phyloP scores from a whole-genome alignment of 2,797 vertebrate species.

The Amniataba percoides region DNA sequence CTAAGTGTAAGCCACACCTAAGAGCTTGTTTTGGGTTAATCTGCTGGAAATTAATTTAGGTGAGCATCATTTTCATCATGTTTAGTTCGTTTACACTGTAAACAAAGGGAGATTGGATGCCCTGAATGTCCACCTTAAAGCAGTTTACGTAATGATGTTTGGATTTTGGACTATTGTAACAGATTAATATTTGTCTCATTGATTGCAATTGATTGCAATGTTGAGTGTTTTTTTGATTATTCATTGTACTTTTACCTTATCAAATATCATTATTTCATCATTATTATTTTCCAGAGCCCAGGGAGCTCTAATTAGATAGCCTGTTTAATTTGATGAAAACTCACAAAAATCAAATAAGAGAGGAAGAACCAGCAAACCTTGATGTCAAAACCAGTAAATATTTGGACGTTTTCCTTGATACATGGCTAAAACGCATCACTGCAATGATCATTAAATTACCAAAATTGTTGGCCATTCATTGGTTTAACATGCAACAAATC shows the following conservation, averaged over 20 bases:
- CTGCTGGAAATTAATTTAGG: background rate
- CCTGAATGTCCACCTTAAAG: background rate
- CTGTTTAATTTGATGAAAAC: background rate
- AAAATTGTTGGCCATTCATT: background rate
- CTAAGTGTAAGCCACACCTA: background rate
- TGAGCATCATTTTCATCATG: background rate
- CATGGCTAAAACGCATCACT: background rate
- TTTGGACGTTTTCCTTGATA: background rate
- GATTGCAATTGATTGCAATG: background rate
- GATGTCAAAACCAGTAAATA: background rate
- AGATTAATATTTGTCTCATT: background rate
- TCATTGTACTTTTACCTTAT: background rate
- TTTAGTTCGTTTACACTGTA: too few relatives aligned
- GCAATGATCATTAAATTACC: background rate
- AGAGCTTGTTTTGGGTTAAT: conserved; percentile 1
- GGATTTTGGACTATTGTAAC: background rate
- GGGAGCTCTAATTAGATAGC: background rate
- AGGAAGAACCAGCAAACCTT: background rate
- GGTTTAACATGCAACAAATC: background rate
- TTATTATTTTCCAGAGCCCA: background rate
- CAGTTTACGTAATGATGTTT: background rate
- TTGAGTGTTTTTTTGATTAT: background rate
- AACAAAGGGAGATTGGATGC: background rate
- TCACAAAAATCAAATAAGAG: background rate
- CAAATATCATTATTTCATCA: background rate